phyloP scores from a whole-genome alignment of 2,113 vertebrate species.

The Polypterus senegalus region DNA sequence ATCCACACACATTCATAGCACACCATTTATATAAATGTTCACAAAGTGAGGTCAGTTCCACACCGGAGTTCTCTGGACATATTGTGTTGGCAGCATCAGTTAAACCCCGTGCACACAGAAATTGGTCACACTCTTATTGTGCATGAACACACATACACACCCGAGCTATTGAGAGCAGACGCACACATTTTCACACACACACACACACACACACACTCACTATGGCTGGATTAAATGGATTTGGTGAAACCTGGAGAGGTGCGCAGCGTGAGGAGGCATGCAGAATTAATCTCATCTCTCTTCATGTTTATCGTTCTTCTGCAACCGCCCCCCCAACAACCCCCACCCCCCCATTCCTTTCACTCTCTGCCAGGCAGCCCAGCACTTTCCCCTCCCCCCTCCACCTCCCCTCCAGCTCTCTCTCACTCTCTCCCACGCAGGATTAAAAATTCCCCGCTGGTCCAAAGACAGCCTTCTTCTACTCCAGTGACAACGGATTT shows the following conservation, averaged over 20 bases:
- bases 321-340: slow-evolving; percentile 2
- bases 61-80: too few relatives aligned
- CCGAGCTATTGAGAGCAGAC: background rate
- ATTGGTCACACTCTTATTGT: background rate
- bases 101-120: too few relatives aligned
- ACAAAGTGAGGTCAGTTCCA: too few relatives aligned
- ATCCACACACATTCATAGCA: too few relatives aligned
- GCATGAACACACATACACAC: background rate
- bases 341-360: slow-evolving; percentile 3
- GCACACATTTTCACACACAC: background rate
- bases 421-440: slow-evolving; percentile 19
- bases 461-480: slow-evolving; percentile 17
- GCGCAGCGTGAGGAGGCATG: too few relatives aligned
- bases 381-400: slow-evolving; percentile 1
- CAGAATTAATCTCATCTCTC: too few relatives aligned
- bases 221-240: too few relatives aligned
- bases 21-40: too few relatives aligned
- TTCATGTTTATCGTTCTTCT: too few relatives aligned
- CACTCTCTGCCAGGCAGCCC: background rate
- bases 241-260: too few relatives aligned
- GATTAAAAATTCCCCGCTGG: slow-evolving; percentile 1
- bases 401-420: slow-evolving; percentile 11
- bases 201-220: background rate
- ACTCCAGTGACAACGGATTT: slow-evolving; percentile 30
- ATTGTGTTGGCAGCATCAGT: too few relatives aligned